Evolutionary conservation across 2,888 invertebrate species (phyloP).

Genomic region (Antitype chi): DNA sequence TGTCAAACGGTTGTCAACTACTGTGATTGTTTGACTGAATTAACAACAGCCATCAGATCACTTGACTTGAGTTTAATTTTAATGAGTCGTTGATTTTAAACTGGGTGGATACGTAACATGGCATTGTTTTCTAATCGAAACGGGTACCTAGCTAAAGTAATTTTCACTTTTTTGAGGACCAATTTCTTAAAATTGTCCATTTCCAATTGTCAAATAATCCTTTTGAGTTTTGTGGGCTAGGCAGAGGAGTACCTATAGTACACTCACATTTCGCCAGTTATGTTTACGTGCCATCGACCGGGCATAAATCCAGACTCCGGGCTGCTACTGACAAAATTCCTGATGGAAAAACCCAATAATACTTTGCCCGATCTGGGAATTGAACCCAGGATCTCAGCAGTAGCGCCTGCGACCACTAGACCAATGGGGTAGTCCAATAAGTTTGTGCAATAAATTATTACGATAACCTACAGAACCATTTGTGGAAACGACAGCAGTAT

Average conservation of each 20-base stretch:
- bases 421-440: background rate
- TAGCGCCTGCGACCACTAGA: too few species aligned
- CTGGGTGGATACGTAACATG: too few species aligned
- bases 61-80: too few species aligned
- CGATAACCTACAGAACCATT: background rate
- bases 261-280: background rate
- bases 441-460: background rate
- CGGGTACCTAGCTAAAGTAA: too few species aligned
- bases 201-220: too few species aligned
- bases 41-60: too few species aligned
- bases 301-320: background rate
- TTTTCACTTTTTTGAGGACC: background rate
- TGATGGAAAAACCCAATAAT: background rate
- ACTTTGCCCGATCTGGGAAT: background rate
- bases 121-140: background rate
- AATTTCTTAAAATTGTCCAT: too few species aligned
- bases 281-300: background rate
- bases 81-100: too few species aligned
- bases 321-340: background rate
- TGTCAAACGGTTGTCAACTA: too few species aligned
- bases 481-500: background rate
- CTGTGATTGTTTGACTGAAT: too few species aligned
- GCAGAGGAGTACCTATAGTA: background rate
- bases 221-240: constrained; percentile 1
- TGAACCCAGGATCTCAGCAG: background rate